Percentiles rank a stretch among this genome's conserved stretches.
Evolutionary conservation across 2,797 vertebrate genomes (phyloP).

Genomic region (Sphenopsis melanotis): DNA sequence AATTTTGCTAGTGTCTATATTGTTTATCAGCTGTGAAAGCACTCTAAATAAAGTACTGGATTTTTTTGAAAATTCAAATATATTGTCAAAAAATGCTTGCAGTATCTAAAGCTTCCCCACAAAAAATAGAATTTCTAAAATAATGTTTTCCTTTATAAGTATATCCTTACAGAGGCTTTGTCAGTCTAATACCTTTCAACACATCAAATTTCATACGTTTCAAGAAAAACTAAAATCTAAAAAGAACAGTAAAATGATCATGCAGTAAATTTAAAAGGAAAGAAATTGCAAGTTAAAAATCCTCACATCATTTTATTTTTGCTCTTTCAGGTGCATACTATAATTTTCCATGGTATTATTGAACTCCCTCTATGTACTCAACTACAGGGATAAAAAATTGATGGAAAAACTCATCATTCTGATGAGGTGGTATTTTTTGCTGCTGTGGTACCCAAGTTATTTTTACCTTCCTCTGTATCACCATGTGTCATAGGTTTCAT

Average conservation of each 20-base stretch:
- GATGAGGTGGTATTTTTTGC: neutral
- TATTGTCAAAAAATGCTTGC: neutral
- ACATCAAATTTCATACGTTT: neutral
- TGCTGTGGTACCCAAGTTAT: neutral
- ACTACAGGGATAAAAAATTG: neutral
- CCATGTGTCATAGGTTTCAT: neutral
- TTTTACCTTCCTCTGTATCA: conserved; percentile 1
- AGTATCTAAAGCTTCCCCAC: neutral
- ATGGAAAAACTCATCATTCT: neutral
- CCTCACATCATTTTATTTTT: neutral
- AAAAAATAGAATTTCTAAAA: neutral
- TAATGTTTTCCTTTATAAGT: neutral
- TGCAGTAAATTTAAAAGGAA: neutral
- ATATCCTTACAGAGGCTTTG: neutral
- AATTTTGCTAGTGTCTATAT: neutral
- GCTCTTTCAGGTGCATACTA: neutral
- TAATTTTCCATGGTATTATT: neutral
- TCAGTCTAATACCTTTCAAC: neutral
- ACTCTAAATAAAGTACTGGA: neutral
- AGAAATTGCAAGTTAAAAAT: neutral
- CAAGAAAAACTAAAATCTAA: neutral
- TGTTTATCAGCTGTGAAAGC: neutral
- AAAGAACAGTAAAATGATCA: neutral
- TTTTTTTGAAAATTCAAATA: neutral
- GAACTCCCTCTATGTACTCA: neutral